These are phyloP conservation scores for Coptotermes formosanus DNA, from an alignment of 1,140 invertebrate genomes.

Conservation along the genomic window DNA sequence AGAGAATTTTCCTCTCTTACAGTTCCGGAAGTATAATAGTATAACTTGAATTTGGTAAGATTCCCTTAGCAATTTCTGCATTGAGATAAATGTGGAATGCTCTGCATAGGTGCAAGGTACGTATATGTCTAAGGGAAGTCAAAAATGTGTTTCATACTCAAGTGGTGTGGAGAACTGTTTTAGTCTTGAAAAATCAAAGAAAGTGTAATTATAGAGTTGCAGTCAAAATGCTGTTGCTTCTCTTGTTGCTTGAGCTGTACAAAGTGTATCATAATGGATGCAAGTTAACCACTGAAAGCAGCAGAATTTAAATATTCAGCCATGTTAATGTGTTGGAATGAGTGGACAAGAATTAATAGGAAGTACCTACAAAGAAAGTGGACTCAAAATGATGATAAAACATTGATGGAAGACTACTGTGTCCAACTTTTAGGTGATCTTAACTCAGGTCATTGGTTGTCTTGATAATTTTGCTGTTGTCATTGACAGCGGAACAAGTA, in stretches of 20 bases:
- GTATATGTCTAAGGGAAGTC: background rate
- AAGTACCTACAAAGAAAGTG: background rate
- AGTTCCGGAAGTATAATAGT: background rate
- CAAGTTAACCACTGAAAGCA: slow-evolving; percentile 4
- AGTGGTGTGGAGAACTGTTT: background rate
- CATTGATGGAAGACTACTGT: background rate
- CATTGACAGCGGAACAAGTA: background rate
- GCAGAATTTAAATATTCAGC: background rate
- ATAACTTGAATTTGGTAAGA: background rate
- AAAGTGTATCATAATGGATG: background rate
- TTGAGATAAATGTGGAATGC: background rate
- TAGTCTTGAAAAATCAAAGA: slow-evolving; percentile 13
- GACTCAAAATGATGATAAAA: background rate
- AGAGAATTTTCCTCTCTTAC: no score
- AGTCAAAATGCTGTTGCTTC: slow-evolving; percentile 1
- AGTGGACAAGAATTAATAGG: background rate
- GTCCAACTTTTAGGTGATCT: background rate
- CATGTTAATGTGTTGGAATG: background rate
- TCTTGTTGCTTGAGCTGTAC: slow-evolving; percentile 10
- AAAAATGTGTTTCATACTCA: background rate
- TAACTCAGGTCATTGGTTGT: slow-evolving; percentile 4
- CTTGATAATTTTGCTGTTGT: background rate
- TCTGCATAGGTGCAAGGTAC: background rate
- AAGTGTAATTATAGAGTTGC: background rate
- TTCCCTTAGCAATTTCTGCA: background rate